A percentile compares a stretch with the other conserved stretches of the same genome.
phyloP scores from a whole-genome alignment of 2,797 vertebrate genomes.

The Propithecus perrieri region DNA sequence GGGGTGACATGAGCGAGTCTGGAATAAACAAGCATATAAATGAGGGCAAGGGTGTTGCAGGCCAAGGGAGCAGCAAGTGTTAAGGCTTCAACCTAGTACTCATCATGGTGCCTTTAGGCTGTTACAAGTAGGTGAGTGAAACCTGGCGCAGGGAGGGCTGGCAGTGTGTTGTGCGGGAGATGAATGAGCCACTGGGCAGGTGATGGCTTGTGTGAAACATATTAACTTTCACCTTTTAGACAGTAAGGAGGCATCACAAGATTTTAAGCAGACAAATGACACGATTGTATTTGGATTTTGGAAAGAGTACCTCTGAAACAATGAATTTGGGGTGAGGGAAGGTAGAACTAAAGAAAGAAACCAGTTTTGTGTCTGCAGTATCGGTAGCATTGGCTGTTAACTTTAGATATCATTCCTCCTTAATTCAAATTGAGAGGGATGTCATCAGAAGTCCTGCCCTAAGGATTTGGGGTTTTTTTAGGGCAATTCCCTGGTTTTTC shows the following conservation, averaged over 20 bases:
- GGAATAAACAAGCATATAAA: background rate
- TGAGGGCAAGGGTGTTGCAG: background rate
- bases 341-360: background rate
- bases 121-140: background rate
- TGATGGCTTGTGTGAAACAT: fast-evolving
- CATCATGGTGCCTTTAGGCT: fast-evolving
- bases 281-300: background rate
- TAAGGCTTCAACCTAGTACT: background rate
- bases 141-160: fast-evolving
- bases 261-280: background rate
- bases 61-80: background rate
- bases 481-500: background rate
- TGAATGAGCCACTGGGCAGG: background rate
- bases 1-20: background rate
- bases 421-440: background rate
- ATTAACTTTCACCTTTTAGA: background rate
- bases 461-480: background rate
- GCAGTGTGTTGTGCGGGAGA: fast-evolving
- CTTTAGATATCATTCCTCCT: background rate
- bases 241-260: background rate
- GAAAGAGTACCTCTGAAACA: background rate
- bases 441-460: background rate
- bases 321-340: background rate
- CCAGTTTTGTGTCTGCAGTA: fast-evolving
- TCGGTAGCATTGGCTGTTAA: background rate